Evolutionary conservation across 2,797 vertebrate species (phyloP).

Genomic region (Smutsia gigantea): DNA sequence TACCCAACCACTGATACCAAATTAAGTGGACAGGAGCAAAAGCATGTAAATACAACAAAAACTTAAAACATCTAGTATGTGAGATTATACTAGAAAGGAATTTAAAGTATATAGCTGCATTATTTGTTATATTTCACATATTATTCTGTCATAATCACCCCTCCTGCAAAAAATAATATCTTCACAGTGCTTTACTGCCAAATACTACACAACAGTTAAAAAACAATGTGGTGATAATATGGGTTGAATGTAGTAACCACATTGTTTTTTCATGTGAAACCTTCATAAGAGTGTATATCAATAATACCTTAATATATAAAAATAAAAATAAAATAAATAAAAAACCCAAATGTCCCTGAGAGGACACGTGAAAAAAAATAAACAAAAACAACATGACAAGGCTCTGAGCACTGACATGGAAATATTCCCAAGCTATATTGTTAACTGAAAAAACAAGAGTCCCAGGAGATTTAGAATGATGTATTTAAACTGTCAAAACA

Average conservation of each 20-base stretch:
- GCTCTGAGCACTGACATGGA: not conserved
- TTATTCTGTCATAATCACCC: not conserved
- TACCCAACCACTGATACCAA: not conserved
- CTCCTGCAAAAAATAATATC: not conserved
- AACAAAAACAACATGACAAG: not conserved
- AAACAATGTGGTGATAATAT: not conserved
- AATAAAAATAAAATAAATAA: too few species aligned
- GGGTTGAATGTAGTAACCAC: too few species aligned
- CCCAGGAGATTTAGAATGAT: not conserved
- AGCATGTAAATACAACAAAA: not conserved
- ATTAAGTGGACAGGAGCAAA: not conserved
- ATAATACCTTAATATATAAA: too few species aligned
- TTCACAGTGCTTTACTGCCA: not conserved
- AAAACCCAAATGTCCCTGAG: too few species aligned
- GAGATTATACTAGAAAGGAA: not conserved
- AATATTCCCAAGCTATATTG: not conserved
- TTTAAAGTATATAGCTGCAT: not conserved
- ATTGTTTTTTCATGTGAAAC: too few species aligned
- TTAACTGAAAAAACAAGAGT: not conserved
- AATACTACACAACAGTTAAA: not conserved
- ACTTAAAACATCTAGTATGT: not conserved
- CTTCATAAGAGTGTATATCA: too few species aligned
- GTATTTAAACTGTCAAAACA: slow-evolving; percentile 38
- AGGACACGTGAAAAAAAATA: too few species aligned
- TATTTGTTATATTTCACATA: not conserved